These are phyloP conservation scores for Anabas testudineus DNA, from an alignment of 2,797 vertebrate species.

Conservation along the genomic window DNA sequence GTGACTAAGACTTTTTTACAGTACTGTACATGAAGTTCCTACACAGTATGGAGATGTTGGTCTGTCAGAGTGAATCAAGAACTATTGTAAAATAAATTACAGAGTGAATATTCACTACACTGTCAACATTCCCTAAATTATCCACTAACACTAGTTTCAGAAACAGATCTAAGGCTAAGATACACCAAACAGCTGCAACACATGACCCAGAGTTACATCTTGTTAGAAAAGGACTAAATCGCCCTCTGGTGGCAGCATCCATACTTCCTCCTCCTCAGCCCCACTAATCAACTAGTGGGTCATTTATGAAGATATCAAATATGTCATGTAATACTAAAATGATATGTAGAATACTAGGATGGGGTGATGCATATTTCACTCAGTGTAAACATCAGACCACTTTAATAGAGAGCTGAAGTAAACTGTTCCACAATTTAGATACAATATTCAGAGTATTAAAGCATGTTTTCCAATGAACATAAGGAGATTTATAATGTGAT, in stretches of 20 bases:
- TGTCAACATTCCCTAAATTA: not conserved
- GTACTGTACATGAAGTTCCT: too few species aligned
- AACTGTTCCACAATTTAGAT: not conserved
- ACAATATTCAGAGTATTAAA: not conserved
- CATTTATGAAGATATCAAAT: not conserved
- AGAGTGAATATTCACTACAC: not conserved
- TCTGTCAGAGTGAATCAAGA: not conserved
- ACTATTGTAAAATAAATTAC: too few species aligned
- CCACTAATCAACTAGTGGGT: not conserved
- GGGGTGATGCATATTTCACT: not conserved
- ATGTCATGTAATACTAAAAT: not conserved
- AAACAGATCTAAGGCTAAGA: not conserved
- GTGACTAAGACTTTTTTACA: too few species aligned
- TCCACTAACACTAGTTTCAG: not conserved
- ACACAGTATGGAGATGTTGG: too few species aligned
- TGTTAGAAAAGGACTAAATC: not conserved
- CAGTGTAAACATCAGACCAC: not conserved
- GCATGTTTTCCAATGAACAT: not conserved
- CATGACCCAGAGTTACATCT: not conserved
- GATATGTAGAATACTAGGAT: not conserved
- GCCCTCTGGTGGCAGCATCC: slow-evolving; percentile 30
- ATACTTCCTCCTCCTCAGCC: not conserved
- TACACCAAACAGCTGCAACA: not conserved
- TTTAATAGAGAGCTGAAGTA: not conserved
- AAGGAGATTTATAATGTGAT: not conserved